phyloP scores from a whole-genome alignment of 2,113 vertebrate species.

The Anser cygnoides region DNA sequence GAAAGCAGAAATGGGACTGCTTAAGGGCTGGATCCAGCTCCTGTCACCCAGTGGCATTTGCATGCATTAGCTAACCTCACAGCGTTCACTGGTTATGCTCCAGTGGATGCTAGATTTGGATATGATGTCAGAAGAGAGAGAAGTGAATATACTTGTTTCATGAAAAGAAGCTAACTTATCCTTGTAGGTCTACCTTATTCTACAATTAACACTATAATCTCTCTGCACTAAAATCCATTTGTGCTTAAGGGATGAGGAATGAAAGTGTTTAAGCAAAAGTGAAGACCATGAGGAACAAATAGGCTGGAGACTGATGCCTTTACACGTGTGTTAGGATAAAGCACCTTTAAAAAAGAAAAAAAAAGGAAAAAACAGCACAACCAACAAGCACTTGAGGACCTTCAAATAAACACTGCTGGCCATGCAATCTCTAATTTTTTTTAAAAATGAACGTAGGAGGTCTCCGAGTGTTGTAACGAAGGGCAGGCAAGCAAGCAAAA shows the following conservation, averaged over 20 bases:
- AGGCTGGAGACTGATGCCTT: background rate
- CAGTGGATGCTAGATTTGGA: background rate
- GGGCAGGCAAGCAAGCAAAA: background rate
- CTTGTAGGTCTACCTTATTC: background rate
- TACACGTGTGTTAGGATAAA: background rate
- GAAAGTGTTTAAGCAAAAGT: background rate
- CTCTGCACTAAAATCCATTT: background rate
- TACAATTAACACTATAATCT: background rate
- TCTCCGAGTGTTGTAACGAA: background rate
- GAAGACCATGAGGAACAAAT: background rate
- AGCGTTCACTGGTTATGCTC: background rate
- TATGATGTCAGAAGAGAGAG: background rate
- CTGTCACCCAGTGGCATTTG: background rate
- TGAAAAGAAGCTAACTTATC: background rate
- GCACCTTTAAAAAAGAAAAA: background rate
- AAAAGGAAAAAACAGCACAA: background rate
- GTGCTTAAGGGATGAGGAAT: background rate
- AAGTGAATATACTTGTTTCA: rapidly evolving
- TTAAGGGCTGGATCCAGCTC: background rate
- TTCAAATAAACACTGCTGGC: background rate
- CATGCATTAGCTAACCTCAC: background rate
- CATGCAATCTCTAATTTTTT: background rate
- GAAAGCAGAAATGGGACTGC: background rate
- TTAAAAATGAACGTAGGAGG: background rate
- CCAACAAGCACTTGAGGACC: background rate